phyloP scores from a whole-genome alignment of 2,113 vertebrate genomes.

The Anhinga rufa region DNA sequence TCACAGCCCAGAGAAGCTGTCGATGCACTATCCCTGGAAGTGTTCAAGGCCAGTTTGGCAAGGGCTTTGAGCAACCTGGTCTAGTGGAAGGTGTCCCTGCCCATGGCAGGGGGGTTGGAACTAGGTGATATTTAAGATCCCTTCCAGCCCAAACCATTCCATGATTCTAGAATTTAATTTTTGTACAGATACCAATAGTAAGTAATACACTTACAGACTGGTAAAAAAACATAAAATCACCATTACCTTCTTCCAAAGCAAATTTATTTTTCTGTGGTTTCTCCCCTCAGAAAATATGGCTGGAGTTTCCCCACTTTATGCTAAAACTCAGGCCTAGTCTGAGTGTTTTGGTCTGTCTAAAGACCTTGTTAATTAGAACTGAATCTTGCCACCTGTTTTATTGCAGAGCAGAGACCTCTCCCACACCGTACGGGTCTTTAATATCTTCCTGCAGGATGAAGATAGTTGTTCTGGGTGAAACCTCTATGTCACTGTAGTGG shows the following conservation, averaged over 20 bases:
- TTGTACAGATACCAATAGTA: background rate
- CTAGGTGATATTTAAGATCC: no score
- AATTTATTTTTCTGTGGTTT: background rate
- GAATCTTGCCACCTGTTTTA: background rate
- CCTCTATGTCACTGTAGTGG: background rate
- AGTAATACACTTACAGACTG: background rate
- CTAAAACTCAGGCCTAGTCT: background rate
- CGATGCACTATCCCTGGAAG: no score
- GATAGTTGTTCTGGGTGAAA: background rate
- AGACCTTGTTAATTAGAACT: background rate
- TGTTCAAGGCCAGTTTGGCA: no score
- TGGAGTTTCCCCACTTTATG: background rate
- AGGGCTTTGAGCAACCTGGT: no score
- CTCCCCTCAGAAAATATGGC: background rate
- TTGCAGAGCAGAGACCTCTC: background rate
- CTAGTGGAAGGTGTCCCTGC: no score
- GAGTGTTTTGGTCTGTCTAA: background rate
- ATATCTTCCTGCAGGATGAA: background rate
- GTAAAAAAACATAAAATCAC: background rate
- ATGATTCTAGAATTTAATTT: background rate
- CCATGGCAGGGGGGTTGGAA: no score
- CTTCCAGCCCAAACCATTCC: no score
- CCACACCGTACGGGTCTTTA: background rate
- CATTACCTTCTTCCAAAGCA: background rate
- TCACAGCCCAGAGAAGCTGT: no score